Evolutionary conservation across 2,797 vertebrate species (phyloP).

Genomic region (Hippopotamyrus pictus): DNA sequence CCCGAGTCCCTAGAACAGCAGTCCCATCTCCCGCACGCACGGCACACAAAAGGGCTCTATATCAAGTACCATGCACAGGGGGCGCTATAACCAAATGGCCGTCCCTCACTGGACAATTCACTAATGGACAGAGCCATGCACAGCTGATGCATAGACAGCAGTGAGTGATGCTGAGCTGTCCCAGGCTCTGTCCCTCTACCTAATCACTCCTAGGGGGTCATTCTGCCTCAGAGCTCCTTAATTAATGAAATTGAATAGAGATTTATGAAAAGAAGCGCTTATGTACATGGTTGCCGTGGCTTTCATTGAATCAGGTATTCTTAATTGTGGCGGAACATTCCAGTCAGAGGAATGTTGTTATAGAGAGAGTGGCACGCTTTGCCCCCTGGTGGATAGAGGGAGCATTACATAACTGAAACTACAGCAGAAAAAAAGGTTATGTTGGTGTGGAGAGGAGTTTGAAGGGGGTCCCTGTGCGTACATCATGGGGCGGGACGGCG

Average conservation of each 20-base stretch:
- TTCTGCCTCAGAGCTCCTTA: not conserved
- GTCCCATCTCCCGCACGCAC: not conserved
- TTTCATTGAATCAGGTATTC: not conserved
- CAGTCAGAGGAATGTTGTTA: not conserved
- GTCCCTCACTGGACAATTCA: not conserved
- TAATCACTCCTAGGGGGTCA: not conserved
- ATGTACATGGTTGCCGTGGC: slow-evolving; percentile 4
- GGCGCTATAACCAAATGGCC: not conserved
- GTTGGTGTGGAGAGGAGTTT: not conserved
- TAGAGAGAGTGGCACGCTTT: not conserved
- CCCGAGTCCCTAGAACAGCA: not conserved
- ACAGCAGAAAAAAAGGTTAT: not conserved
- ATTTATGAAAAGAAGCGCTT: not conserved
- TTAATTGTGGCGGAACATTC: not conserved
- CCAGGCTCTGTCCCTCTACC: not conserved
- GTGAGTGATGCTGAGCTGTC: not conserved
- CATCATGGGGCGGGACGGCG: not conserved
- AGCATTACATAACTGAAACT: slow-evolving; percentile 20
- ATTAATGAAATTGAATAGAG: not conserved
- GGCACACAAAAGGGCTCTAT: not conserved
- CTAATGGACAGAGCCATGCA: not conserved
- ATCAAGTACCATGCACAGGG: not conserved
- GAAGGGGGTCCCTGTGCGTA: not conserved
- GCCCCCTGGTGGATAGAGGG: slow-evolving; percentile 35
- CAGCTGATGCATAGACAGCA: not conserved